Evolutionary conservation across 2,888 invertebrate species (phyloP).

Genomic region (Kuschelorhynchus macadamiae): DNA sequence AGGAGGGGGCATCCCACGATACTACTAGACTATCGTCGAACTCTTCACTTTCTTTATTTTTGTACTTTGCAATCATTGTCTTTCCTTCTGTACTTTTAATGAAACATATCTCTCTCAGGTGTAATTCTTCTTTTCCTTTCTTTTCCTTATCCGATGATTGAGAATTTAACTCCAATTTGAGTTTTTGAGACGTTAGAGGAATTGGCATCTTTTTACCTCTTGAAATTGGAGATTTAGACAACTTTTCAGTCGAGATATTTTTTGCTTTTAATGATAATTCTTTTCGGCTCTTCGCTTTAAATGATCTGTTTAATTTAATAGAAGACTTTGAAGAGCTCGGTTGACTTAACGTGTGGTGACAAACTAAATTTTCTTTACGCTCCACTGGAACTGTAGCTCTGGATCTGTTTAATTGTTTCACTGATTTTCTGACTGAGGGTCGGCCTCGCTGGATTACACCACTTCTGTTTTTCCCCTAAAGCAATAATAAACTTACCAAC

Average conservation of each 20-base stretch:
- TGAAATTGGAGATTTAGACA: conserved; percentile 23
- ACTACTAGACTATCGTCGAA: conserved; percentile 64
- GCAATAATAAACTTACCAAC: conserved; percentile 65
- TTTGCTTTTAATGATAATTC: conserved; percentile 57
- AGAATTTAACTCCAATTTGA: conserved; percentile 19
- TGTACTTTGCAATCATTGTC: conserved; percentile 65
- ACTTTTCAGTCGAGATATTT: conserved; percentile 42
- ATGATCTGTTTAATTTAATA: conserved; percentile 55
- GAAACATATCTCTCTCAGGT: conserved; percentile 65
- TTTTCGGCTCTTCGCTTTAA: conserved; percentile 57
- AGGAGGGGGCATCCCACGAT: conserved; percentile 60
- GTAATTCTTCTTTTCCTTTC: conserved; percentile 52
- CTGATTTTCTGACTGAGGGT: conserved; percentile 55
- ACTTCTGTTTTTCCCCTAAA: conserved; percentile 62
- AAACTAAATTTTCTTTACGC: conserved; percentile 63
- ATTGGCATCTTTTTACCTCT: conserved; percentile 37
- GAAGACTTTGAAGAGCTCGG: conserved; percentile 60
- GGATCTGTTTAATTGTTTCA: conserved; percentile 34
- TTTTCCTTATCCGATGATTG: background rate
- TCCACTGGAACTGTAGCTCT: conserved; percentile 59
- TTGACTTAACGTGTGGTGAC: conserved; percentile 52
- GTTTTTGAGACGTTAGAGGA: conserved; percentile 23
- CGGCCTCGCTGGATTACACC: conserved; percentile 56
- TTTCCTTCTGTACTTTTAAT: conserved; percentile 65
- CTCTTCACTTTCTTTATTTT: conserved; percentile 56